Evolutionary conservation across 2,113 vertebrate genomes (phyloP), one percentile per base, ranked within the genome.

Genomic region (Phoxinus phoxinus): DNA sequence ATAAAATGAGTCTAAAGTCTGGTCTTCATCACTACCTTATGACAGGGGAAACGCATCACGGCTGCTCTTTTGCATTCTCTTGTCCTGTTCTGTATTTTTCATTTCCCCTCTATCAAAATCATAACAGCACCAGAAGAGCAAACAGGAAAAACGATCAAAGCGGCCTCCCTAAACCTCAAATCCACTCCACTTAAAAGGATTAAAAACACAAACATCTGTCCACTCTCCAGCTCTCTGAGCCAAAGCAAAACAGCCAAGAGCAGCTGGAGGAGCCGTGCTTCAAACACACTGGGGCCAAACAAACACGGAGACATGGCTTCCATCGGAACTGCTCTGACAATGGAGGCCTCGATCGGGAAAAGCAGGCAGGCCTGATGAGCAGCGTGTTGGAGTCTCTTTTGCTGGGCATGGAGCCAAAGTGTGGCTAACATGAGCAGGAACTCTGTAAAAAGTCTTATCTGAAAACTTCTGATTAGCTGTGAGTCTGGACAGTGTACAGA

Each of bases 201-300:
- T 85, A 71, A 79, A 85, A 85, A 74, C 77, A 81, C 85, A 80
- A 86, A 86, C 85, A 80, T 81, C 77, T 86, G 85, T 63, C 85
- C 51, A 80, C 85, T 72, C 65, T 81, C 85, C 41, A 44, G 35
- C 84, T 85, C 46, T 27, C 53, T 51, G n/a, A 44, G 65, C 71
- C 78, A 72, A 35, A 85, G 44, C 58, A 63, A 78, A 51, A 78
- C 61, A 41, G 84, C 61, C 53, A 63, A 72, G 58, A 78, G 77
- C 84, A 85, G 84, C 84, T 71, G 76, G 84, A 72, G 19, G 84
- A 80, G 48, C 65, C 9, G 12, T 69, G 84, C 84, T 78, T 86
- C 77, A 25, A 71, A 73, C 69, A 27, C 32, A 27, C 25, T 8
- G 41, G 72, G 53, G 71, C 53, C 83, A 76, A 67, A 71, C 73